These are phyloP conservation scores for Dorcus parallelipipedus DNA, from an alignment of 2,888 invertebrate species.

Conservation along the genomic window DNA sequence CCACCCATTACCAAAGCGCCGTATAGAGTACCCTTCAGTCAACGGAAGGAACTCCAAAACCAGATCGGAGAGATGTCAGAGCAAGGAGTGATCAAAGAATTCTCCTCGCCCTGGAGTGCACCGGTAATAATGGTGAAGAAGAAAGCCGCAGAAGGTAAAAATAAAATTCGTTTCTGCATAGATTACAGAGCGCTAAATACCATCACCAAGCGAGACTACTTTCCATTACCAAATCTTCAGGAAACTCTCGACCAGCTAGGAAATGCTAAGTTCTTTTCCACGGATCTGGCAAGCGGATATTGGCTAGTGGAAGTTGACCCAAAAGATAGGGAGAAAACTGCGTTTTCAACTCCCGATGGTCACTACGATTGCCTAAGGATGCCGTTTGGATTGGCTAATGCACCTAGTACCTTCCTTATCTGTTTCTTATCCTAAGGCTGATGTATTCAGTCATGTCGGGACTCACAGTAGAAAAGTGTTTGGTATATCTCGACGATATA, in stretches of 20 bases:
- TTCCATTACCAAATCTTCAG: no score
- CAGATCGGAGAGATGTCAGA: conserved; percentile 24
- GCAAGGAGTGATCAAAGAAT: conserved; percentile 20
- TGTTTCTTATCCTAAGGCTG: no score
- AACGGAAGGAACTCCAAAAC: conserved; percentile 11
- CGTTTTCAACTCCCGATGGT: no score
- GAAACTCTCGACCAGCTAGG: no score
- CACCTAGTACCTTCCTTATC: no score
- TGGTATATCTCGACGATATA: not conserved
- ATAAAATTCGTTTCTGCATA: conserved; percentile 16
- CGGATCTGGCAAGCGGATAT: conserved; percentile 31
- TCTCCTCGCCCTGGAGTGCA: conserved; percentile 24
- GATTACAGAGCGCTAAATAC: no score
- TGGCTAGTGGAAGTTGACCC: conserved; percentile 29
- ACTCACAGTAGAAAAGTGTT: not conserved
- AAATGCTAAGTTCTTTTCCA: conserved; percentile 25
- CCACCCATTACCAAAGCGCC: conserved; percentile 15
- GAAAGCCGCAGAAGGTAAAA: conserved; percentile 14
- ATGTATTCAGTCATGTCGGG: no score
- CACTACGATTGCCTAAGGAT: no score
- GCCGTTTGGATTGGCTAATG: no score
- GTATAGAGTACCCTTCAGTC: conserved; percentile 17
- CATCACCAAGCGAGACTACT: no score
- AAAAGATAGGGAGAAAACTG: conserved; percentile 16
- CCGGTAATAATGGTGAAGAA: conserved; percentile 26